Conservation (phyloP, 2,888 invertebrate genomes). For the Latrodectus hesperus region DNA sequence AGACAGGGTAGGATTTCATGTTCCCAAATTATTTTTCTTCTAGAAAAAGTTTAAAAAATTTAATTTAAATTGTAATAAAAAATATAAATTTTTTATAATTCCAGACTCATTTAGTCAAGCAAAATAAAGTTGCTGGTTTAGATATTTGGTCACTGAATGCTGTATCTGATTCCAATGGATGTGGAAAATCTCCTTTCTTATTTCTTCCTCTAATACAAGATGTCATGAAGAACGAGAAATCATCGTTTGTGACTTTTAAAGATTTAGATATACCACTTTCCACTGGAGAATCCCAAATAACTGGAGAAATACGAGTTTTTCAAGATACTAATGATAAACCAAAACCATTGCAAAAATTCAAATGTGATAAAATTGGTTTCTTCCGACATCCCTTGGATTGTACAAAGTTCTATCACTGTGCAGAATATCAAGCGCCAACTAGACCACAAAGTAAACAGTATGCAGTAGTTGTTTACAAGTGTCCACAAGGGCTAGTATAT, state of each 20-base stretch:
- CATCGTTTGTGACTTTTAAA: slow-evolving; percentile 21
- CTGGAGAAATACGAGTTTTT: slow-evolving; percentile 48
- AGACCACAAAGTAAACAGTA: slow-evolving; percentile 19
- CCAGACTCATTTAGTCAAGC: slow-evolving; percentile 56
- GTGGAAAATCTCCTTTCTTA: slow-evolving; percentile 67
- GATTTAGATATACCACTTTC: slow-evolving; percentile 47
- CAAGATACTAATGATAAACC: slow-evolving; percentile 41
- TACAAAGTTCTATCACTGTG: slow-evolving; percentile 84
- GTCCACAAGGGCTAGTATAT: slow-evolving; percentile 85
- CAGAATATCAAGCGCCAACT: slow-evolving; percentile 80
- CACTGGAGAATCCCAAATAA: slow-evolving; percentile 52
- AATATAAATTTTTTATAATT: background rate
- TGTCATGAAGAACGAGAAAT: slow-evolving; percentile 29
- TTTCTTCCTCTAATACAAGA: slow-evolving; percentile 50
- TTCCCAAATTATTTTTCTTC: no score
- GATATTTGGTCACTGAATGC: slow-evolving; percentile 66
- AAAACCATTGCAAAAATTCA: slow-evolving; percentile 39
- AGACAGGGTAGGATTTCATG: no score
- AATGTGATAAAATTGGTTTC: slow-evolving; percentile 69
- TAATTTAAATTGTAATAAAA: no score
- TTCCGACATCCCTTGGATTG: slow-evolving; percentile 70
- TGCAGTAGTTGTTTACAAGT: slow-evolving; percentile 85
- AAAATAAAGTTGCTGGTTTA: slow-evolving; percentile 63
- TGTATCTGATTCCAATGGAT: slow-evolving; percentile 65
- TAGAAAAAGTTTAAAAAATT: no score